phyloP scores from a whole-genome alignment of 2,797 vertebrate genomes.

The Artibeus lituratus region DNA sequence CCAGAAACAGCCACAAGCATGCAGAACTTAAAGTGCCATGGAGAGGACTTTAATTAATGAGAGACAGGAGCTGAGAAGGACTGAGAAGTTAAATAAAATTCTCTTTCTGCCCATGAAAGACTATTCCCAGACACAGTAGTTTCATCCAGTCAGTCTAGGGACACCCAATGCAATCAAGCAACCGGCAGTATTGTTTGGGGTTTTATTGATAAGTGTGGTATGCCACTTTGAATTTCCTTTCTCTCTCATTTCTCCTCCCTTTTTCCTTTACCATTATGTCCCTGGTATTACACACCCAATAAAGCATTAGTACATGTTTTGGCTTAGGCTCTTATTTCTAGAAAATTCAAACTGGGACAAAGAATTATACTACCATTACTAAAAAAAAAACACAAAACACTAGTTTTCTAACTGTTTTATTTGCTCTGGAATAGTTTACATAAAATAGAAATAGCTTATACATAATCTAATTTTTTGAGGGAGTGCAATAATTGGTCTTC shows the following conservation, averaged over 20 bases:
- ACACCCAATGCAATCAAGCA: neutral
- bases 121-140: neutral
- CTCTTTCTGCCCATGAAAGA: neutral
- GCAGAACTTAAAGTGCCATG: neutral
- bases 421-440: neutral
- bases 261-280: neutral
- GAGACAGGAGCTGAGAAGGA: neutral
- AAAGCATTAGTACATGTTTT: neutral
- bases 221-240: neutral
- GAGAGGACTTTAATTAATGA: neutral
- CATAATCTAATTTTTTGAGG: neutral
- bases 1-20: neutral
- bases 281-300: neutral
- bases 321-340: neutral
- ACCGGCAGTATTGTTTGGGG: neutral
- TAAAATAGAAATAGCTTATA: neutral
- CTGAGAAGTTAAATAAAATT: neutral
- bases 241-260: neutral
- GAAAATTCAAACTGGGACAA: neutral
- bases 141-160: neutral
- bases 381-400: neutral
- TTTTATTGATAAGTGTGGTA: neutral
- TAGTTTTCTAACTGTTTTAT: neutral
- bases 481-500: neutral
- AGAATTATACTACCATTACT: neutral